Evolutionary conservation across 2,113 vertebrate species (phyloP).

Genomic region (Phaetusa simplex): DNA sequence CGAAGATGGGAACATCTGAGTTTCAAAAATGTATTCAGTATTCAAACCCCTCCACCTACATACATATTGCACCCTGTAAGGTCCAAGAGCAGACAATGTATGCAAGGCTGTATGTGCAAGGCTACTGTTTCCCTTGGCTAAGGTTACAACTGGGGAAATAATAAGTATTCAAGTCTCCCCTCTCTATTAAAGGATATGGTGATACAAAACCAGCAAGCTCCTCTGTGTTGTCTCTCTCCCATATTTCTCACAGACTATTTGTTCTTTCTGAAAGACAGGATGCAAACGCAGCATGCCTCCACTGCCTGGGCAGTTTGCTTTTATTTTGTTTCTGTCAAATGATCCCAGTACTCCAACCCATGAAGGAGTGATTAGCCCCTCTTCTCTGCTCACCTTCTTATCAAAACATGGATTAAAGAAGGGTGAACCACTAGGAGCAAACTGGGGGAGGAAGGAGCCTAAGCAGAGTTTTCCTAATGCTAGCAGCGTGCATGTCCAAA

Average conservation of each 20-base stretch:
- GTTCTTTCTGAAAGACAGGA: fast-evolving
- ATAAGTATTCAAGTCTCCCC: not conserved
- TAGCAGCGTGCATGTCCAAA: not conserved
- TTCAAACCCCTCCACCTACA: not conserved
- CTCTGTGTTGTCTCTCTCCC: not conserved
- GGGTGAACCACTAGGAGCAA: not conserved
- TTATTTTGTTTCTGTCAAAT: not conserved
- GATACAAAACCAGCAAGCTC: not conserved
- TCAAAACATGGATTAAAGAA: not conserved
- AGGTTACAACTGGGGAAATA: not conserved
- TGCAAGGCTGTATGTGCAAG: not conserved
- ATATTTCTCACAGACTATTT: not conserved
- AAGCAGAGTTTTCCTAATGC: not conserved
- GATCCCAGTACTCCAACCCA: not conserved
- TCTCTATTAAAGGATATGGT: not conserved
- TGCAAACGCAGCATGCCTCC: not conserved
- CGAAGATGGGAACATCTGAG: not conserved
- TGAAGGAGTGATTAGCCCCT: not conserved
- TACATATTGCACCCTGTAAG: not conserved
- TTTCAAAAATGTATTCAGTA: not conserved
- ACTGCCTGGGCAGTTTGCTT: not conserved
- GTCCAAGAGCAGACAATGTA: not conserved
- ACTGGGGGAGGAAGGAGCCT: not conserved
- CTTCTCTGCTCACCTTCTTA: not conserved
- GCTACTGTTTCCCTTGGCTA: not conserved